Conservation (phyloP, 2,888 invertebrate genomes). For the Neoaliturus tenellus region DNA sequence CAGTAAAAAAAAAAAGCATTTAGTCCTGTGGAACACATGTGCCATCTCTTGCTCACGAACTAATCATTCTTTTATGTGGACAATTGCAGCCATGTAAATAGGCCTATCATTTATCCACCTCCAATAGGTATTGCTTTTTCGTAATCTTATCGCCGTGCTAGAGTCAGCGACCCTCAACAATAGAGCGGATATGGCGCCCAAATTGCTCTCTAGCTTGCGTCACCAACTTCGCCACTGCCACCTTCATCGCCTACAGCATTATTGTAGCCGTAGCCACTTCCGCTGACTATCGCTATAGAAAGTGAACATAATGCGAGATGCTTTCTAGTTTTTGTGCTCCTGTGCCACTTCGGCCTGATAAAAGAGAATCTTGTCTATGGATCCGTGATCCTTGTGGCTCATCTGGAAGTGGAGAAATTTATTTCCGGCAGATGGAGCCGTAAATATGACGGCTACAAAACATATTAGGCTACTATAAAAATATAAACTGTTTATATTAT, state of each 20-base stretch:
- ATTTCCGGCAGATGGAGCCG: too few relatives aligned
- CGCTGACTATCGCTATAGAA: neutral
- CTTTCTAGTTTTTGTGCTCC: slow-evolving; percentile 7
- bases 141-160: neutral
- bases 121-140: too few relatives aligned
- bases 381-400: neutral
- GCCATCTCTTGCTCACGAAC: too few relatives aligned
- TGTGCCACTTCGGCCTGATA: neutral
- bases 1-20: too few relatives aligned
- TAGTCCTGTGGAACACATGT: too few relatives aligned
- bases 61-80: too few relatives aligned
- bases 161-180: slow-evolving; percentile 16
- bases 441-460: neutral
- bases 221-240: slow-evolving; percentile 3
- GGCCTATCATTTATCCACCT: too few relatives aligned
- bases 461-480: too few relatives aligned
- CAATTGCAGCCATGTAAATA: too few relatives aligned
- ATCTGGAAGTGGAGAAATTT: neutral
- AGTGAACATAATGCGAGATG: neutral
- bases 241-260: neutral
- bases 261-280: neutral
- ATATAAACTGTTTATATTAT: too few relatives aligned
- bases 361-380: too few relatives aligned
- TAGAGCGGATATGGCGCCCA: slow-evolving; percentile 12
- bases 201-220: neutral